Percentiles rank a stretch among this genome's conserved stretches.
Conservation (phyloP, 2,797 vertebrate genomes). For the Enteromius fasciolatus region DNA sequence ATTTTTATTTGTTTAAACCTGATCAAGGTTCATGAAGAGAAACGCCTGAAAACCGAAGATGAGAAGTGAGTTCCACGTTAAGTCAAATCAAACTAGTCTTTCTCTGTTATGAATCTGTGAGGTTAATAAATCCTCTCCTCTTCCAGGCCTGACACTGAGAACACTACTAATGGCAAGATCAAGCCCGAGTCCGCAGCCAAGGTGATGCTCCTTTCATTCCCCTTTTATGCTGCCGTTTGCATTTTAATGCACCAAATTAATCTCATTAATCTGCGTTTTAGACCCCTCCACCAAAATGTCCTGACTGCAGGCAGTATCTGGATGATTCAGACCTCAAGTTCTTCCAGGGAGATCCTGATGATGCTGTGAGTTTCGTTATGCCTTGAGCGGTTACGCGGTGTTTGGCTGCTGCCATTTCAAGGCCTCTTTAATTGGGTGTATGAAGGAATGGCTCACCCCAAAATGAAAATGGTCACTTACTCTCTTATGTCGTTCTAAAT, state of each 20-base stretch:
- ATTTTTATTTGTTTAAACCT: neutral
- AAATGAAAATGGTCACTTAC: neutral
- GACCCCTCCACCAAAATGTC: conserved; percentile 88
- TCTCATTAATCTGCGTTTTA: conserved; percentile 57
- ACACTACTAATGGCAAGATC: conserved; percentile 66
- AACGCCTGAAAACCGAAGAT: conserved; percentile 85
- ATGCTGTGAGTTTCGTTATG: conserved; percentile 75
- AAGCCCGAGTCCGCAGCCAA: conserved; percentile 77
- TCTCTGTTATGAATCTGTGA: neutral
- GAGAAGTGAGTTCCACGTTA: conserved; percentile 74
- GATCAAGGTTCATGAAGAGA: conserved; percentile 83
- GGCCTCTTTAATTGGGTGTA: neutral
- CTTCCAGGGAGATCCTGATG: conserved; percentile 90
- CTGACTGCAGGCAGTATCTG: conserved; percentile 90
- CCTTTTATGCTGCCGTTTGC: neutral
- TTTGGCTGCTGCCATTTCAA: neutral
- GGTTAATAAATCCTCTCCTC: neutral
- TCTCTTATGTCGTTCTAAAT: too few species aligned
- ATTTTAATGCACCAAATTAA: neutral
- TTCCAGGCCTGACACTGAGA: conserved; percentile 74
- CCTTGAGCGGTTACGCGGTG: neutral
- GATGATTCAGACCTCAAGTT: conserved; percentile 95
- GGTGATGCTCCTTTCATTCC: conserved; percentile 67
- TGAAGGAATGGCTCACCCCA: neutral
- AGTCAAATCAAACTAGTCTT: neutral